phyloP scores from a whole-genome alignment of 2,113 vertebrate species.

The Speoplatyrhinus poulsoni region DNA sequence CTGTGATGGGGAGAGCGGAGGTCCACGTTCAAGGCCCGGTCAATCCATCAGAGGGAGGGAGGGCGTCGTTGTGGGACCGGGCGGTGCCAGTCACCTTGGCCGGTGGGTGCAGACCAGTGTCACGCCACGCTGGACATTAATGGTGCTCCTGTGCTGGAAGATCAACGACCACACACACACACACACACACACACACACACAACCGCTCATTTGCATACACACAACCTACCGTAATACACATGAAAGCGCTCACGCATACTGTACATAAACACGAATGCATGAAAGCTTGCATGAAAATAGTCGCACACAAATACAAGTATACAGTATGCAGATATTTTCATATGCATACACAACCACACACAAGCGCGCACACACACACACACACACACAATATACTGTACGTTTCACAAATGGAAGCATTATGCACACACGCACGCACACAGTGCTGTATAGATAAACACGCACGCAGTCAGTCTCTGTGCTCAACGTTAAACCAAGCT shows the following conservation, averaged over 20 bases:
- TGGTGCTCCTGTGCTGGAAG: background rate
- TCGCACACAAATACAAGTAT: background rate
- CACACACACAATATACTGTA: background rate
- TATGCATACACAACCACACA: background rate
- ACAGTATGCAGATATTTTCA: background rate
- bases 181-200: conserved; percentile 10
- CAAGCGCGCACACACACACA: background rate
- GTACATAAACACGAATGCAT: background rate
- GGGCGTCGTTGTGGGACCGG: conserved; percentile 55
- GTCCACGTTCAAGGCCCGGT: conserved; percentile 51
- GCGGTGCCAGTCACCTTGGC: conserved; percentile 71
- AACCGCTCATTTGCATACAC: background rate
- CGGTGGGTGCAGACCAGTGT: conserved; percentile 60
- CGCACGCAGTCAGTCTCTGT: background rate
- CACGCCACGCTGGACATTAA: conserved; percentile 55
- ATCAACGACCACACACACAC: background rate
- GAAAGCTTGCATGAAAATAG: background rate
- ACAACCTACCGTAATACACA: background rate
- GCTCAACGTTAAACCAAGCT: background rate
- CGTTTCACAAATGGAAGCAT: background rate
- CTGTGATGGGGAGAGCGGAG: conserved; percentile 5
- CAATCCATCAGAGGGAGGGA: conserved; percentile 65
- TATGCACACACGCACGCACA: conserved; percentile 7
- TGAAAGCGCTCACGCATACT: too few relatives aligned
- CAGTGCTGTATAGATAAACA: background rate